Evolutionary conservation across 2,797 vertebrate species (phyloP).

Genomic region (Sebastes jordani): DNA sequence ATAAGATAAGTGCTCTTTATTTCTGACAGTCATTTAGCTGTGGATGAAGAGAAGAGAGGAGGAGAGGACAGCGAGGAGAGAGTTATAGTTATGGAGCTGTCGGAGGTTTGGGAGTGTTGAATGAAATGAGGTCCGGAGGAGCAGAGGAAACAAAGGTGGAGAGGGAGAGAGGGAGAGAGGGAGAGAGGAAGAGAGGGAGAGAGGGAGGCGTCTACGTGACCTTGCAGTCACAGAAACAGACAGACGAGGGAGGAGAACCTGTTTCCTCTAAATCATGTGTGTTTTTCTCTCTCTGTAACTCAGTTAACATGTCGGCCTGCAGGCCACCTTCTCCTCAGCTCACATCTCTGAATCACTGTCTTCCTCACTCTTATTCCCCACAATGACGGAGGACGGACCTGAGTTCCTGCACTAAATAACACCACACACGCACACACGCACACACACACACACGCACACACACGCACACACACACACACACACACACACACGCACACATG

Average conservation of each 20-base stretch:
- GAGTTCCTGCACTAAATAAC: constrained; percentile 42
- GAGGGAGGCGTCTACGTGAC: constrained; percentile 51
- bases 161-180: constrained; percentile 20
- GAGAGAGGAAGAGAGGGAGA: constrained; percentile 22
- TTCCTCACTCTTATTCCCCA: constrained; percentile 24
- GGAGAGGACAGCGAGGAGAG: constrained; percentile 66
- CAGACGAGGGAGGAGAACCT: constrained; percentile 49
- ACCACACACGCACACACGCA: not conserved
- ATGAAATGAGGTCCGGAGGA: constrained; percentile 74
- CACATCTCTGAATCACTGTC: constrained; percentile 33
- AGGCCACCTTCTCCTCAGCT: constrained; percentile 17
- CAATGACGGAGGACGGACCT: constrained; percentile 30
- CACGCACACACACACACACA: not conserved
- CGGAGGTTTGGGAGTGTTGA: constrained; percentile 71
- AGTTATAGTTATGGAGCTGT: constrained; percentile 84
- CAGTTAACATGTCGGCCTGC: constrained; percentile 53
- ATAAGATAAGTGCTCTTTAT: constrained; percentile 83
- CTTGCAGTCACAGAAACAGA: constrained; percentile 69
- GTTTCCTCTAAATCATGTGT: constrained; percentile 68
- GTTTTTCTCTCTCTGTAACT: constrained; percentile 46
- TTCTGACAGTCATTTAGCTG: constrained; percentile 83
- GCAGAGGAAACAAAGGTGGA: constrained; percentile 69
- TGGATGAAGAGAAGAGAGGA: constrained; percentile 75
- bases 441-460: not conserved
- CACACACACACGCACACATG: not conserved